These are phyloP conservation scores for Sarcophaga subvicina DNA, from an alignment of 2,888 invertebrate genomes.

Conservation along the genomic window DNA sequence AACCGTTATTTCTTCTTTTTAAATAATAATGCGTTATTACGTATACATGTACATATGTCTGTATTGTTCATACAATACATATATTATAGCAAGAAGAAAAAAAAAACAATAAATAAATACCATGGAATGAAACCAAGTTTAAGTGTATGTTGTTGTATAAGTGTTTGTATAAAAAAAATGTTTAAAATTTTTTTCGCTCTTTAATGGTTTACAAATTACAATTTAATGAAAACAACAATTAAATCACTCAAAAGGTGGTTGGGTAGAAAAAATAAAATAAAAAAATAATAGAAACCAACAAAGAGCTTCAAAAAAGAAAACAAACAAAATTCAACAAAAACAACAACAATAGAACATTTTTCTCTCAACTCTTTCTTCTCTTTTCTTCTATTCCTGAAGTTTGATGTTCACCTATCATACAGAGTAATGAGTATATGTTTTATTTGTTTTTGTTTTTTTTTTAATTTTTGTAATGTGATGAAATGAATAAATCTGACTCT, in stretches of 20 bases:
- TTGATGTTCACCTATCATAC: conserved; percentile 40
- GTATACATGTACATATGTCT: conserved; percentile 25
- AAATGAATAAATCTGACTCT: neutral
- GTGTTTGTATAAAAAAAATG: neutral
- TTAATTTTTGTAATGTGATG: neutral
- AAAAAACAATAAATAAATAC: neutral
- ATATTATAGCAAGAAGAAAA: neutral
- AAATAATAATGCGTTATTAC: conserved; percentile 45
- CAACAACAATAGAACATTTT: conserved; percentile 51
- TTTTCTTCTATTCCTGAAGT: conserved; percentile 19
- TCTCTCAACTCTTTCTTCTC: conserved; percentile 19
- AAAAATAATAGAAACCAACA: neutral
- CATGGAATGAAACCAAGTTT: conserved; percentile 5
- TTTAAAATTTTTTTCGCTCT: conserved; percentile 25
- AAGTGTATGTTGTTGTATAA: neutral
- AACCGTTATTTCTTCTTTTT: conserved; percentile 55
- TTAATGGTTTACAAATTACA: conserved; percentile 65
- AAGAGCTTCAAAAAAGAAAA: conserved; percentile 26
- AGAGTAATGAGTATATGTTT: conserved; percentile 17
- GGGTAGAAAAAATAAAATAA: neutral
- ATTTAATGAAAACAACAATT: conserved; percentile 69
- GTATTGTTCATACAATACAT: conserved; percentile 29
- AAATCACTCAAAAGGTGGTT: conserved; percentile 55
- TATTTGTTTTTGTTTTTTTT: conserved; percentile 1
- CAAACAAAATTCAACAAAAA: conserved; percentile 32